These are phyloP conservation scores for Serinus canaria DNA, from an alignment of 2,113 vertebrate genomes.

Conservation along the genomic window DNA sequence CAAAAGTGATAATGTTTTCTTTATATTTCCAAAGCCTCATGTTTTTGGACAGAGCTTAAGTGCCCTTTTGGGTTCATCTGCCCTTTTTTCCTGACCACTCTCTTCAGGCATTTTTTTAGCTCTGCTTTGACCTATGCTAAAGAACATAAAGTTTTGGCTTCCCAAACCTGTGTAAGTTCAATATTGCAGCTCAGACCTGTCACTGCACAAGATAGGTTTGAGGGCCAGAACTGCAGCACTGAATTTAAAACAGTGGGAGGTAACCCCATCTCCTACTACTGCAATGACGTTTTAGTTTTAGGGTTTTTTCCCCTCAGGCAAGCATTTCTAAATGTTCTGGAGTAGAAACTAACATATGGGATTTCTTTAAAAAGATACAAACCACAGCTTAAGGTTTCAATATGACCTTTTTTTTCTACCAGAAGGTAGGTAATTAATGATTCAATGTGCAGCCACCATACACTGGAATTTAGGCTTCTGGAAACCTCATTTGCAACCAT, in stretches of 20 bases:
- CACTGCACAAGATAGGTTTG: neutral
- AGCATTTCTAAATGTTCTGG: slow-evolving; percentile 55
- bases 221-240: neutral
- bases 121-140: neutral
- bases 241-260: slow-evolving; percentile 45
- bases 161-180: neutral
- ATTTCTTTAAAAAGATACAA: slow-evolving; percentile 68
- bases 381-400: slow-evolving; percentile 41
- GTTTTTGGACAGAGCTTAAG: neutral
- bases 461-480: slow-evolving; percentile 58
- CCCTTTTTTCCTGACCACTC: neutral
- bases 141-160: neutral
- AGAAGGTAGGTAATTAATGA: slow-evolving; percentile 71
- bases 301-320: slow-evolving; percentile 38
- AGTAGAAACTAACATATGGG: slow-evolving; percentile 68
- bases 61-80: neutral
- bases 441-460: slow-evolving; percentile 60
- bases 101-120: neutral
- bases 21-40: neutral
- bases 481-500: slow-evolving; percentile 71
- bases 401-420: neutral
- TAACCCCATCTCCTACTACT: neutral
- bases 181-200: neutral
- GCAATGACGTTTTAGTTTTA: slow-evolving; percentile 15
- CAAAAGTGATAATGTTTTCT: neutral